Percentiles rank a stretch among this genome's conserved stretches.
phyloP scores from a whole-genome alignment of 2,888 invertebrate species.

The Drosophila prostipennis region DNA sequence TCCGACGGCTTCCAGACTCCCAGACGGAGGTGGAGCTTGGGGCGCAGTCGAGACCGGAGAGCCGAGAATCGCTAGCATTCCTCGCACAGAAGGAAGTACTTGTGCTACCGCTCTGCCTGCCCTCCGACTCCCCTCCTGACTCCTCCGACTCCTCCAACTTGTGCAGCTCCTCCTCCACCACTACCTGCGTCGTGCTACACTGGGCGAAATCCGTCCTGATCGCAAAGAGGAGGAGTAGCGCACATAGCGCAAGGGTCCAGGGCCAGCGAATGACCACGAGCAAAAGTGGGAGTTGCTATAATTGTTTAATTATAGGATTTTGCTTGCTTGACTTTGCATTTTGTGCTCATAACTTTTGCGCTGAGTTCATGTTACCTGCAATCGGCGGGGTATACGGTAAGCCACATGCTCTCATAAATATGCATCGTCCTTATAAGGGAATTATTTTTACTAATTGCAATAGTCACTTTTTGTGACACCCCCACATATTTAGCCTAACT shows the following conservation, averaged over 20 bases:
- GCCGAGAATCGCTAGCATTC: constrained; percentile 68
- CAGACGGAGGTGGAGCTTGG: constrained; percentile 76
- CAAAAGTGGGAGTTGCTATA: constrained; percentile 85
- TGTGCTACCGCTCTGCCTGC: constrained; percentile 52
- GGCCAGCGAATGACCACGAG: constrained; percentile 80
- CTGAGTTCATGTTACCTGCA: constrained; percentile 67
- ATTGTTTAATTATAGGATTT: constrained; percentile 85
- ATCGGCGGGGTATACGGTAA: constrained; percentile 33
- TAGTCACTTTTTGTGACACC: constrained; percentile 1
- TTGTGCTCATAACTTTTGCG: constrained; percentile 75
- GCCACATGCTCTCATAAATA: constrained; percentile 11
- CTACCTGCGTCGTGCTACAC: constrained; percentile 50
- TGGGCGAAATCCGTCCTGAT: constrained; percentile 73
- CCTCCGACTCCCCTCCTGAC: neutral
- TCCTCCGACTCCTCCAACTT: constrained; percentile 6
- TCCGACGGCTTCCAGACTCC: constrained; percentile 30
- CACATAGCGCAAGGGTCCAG: constrained; percentile 82
- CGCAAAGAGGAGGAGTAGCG: constrained; percentile 84
- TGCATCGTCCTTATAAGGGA: neutral
- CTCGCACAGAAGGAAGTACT: constrained; percentile 61
- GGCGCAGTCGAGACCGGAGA: constrained; percentile 31
- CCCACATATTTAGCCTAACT: neutral
- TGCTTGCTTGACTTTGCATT: constrained; percentile 82
- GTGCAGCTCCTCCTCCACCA: constrained; percentile 25
- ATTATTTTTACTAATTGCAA: neutral